These are phyloP conservation scores for Hirtodrosophila alboralis DNA, from an alignment of 2,888 invertebrate species.

Conservation along the genomic window DNA sequence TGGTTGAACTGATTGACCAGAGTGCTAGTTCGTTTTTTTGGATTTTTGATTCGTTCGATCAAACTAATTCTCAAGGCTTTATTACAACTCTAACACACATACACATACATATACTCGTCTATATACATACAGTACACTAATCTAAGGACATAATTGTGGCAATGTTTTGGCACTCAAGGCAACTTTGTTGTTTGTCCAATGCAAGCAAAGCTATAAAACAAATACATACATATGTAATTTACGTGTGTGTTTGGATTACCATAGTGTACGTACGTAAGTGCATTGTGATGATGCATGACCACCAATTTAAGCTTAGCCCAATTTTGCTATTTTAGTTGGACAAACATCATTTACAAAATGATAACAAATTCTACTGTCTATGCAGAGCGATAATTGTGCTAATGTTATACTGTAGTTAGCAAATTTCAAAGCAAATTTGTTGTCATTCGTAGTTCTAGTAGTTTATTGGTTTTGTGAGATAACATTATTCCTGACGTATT, in stretches of 20 bases:
- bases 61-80: too few species aligned
- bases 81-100: conserved; percentile 8
- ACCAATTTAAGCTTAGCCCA: conserved; percentile 42
- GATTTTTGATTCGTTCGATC: too few species aligned
- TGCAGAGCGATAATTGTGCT: conserved; percentile 53
- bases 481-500: background rate
- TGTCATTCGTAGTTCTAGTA: conserved; percentile 22
- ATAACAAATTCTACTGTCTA: conserved; percentile 43
- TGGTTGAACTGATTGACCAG: too few species aligned
- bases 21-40: too few species aligned
- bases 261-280: conserved; percentile 25
- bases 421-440: conserved; percentile 40
- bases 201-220: conserved; percentile 55
- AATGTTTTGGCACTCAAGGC: conserved; percentile 69
- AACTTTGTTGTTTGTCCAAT: conserved; percentile 50
- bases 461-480: conserved; percentile 33
- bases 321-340: conserved; percentile 56
- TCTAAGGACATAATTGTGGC: conserved; percentile 29
- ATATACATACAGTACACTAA: conserved; percentile 14
- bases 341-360: conserved; percentile 58
- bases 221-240: conserved; percentile 40
- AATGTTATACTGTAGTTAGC: conserved; percentile 41
- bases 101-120: conserved; percentile 11
- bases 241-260: conserved; percentile 15
- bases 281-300: conserved; percentile 24